Evolutionary conservation across 2,113 vertebrate genomes (phyloP).

Genomic region (Clarias batrachus): DNA sequence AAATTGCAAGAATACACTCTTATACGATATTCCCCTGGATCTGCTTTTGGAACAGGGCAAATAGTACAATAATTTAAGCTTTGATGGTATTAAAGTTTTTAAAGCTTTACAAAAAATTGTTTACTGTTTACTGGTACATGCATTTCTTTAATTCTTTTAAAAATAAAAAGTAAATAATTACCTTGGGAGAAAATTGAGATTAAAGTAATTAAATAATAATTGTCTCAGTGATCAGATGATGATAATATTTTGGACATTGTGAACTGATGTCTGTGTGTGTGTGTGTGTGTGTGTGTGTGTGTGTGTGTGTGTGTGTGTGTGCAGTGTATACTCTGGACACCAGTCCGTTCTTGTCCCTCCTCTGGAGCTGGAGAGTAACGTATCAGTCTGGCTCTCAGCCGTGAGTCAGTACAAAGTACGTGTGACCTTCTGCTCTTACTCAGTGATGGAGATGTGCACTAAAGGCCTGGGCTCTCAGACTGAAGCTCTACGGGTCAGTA

Average conservation of each 20-base stretch:
- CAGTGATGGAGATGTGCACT: slow-evolving; percentile 98
- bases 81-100: not conserved
- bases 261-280: too few species aligned
- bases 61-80: not conserved
- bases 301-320: slow-evolving; percentile 38
- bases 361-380: slow-evolving; percentile 90
- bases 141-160: not conserved
- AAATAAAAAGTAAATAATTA: not conserved
- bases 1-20: not conserved
- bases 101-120: not conserved
- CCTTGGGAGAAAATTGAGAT: too few species aligned
- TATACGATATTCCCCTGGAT: not conserved
- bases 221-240: not conserved
- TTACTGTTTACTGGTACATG: not conserved
- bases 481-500: slow-evolving; percentile 81
- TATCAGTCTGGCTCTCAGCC: slow-evolving; percentile 88
- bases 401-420: slow-evolving; percentile 95
- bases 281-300: slow-evolving; percentile 24
- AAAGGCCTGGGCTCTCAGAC: slow-evolving; percentile 90
- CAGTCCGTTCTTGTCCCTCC: slow-evolving; percentile 94
- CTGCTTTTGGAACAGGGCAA: not conserved
- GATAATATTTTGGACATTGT: not conserved
- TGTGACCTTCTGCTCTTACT: slow-evolving; percentile 95
- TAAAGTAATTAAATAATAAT: not conserved
- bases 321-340: slow-evolving; percentile 85